Base-by-base conservation (phyloP, 1,140 invertebrate species). In the Pomacea maculata region DNA sequence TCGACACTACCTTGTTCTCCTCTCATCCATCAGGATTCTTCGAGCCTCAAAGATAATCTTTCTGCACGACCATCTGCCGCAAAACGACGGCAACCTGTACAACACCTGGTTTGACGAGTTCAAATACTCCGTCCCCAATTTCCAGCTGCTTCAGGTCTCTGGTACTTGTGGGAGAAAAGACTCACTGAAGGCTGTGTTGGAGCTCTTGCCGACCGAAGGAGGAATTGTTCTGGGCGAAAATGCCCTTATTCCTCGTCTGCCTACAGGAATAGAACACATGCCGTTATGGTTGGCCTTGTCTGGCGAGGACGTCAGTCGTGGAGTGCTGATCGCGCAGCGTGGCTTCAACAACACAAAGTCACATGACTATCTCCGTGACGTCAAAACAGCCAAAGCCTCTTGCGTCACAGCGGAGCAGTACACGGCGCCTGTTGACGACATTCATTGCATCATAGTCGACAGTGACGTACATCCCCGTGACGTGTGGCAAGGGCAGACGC, bases 31-130 rank as follows among this genome's bases (percentile, higher is more conserved):
- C 64, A 54, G 68, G 11, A 57, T 81, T 2, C 15, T 83, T n/a
- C 55, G 64, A 57, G 79, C 82, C 25, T n/a, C 78, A 21, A 61
- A 76, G 71, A 77, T 83, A 17, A 63, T 83, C n/a, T 80, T 83
- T 64, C 79, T 81, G 57, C 79, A 81, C 79, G 65, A n/a, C 4
- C 61, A 78, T 52, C 75, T 81, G 15, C 82, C 82, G 12, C n/a
- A 63, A 8, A 21, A 25, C 7, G 82, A 83, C 61, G 63, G 25
- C 10, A 45, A 75, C 73, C 71, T 76, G 21, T 83, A 80, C 76
- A 15, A 80, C 64, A 81, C 79, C 21, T 83, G 82, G 82, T 83
- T 80, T 77, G 45, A 75, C 34, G 79, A 83, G 73, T 73, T 80
- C 61, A 67, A 75, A 21, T 73, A 75, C 61, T 80, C 73, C 61